Base-by-base conservation (phyloP, 1,140 invertebrate genomes). In the Tribolium madens region DNA sequence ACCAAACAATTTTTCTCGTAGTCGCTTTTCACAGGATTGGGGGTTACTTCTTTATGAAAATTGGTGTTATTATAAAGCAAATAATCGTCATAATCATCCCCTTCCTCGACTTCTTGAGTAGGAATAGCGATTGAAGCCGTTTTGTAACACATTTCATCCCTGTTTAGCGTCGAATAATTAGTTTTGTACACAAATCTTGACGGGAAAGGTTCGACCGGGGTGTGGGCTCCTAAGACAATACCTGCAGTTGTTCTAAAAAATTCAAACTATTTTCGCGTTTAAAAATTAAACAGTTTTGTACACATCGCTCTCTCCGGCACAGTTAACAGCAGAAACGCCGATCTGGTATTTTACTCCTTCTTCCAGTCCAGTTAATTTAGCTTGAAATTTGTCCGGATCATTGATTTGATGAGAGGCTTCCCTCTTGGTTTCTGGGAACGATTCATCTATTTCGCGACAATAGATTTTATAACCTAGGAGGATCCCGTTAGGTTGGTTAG, bases 391-490 rank as follows among this genome's bases (percentile, higher is more conserved):
- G 50, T 91, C 89, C 0, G 95, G 92, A 87, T 97, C 91, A 10
- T 82, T 87, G 78, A 98, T 94, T 31, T 92, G 89, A 15, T 94
- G 93, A 0, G 60, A 87, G 86, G 77, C 14, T 50, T 72, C 71
- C n/a, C 77, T n/a, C 14, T 57, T 17, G 10, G 1, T 42, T 80
- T 92, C 89, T 1, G 12, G n/a, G 21, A 88, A 88, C 0, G 93
- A 93, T 18, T 91, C 92, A 46, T 91, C 90, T 0, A 97, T 93
- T 81, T 92, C 90, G 84, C 95, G 92, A 85, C 96, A 97, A 84
- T 94, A 96, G 80, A 99, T 94, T 84, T 93, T 93, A 86, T 99
- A 99, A 3, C 97, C 97, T 1, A 92, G 95, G 0, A 99, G 85
- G 76, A 94, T 90, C 14, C 98, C 98, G 87, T 99, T 99, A 7